A percentile compares a stretch with the other conserved stretches of the same genome.
Evolutionary conservation across 2,888 invertebrate genomes (phyloP).

Genomic region (Formica aserva): DNA sequence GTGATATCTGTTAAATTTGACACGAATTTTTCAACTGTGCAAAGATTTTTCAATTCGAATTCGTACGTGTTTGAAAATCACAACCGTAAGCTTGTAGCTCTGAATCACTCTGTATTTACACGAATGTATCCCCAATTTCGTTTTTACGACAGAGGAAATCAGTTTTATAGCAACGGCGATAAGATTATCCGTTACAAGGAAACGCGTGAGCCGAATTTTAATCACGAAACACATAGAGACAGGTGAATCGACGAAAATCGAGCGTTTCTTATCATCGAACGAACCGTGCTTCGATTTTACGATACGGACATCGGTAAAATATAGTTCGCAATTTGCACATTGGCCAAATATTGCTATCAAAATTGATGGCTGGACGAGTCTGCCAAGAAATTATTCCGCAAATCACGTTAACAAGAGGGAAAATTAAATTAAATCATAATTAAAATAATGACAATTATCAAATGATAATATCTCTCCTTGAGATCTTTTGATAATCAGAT

Average conservation of each 20-base stretch:
- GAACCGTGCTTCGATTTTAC: background rate
- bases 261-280: background rate
- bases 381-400: conserved; percentile 33
- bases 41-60: background rate
- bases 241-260: background rate
- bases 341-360: conserved; percentile 46
- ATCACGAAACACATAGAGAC: background rate
- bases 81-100: background rate
- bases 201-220: conserved; percentile 30
- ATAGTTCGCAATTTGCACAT: conserved; percentile 60
- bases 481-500: background rate
- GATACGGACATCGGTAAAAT: conserved; percentile 25
- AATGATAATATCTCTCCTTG: background rate
- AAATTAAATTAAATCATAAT: background rate
- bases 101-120: background rate
- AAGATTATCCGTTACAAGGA: background rate
- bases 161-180: conserved; percentile 3
- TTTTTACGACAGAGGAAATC: background rate
- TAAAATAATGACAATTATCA: background rate
- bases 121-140: background rate
- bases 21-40: too few relatives aligned
- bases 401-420: conserved; percentile 14
- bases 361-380: conserved; percentile 50
- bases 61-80: background rate
- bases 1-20: too few relatives aligned